Evolutionary conservation across 2,113 vertebrate genomes (phyloP).

Genomic region (Corythornis madagascariensis): DNA sequence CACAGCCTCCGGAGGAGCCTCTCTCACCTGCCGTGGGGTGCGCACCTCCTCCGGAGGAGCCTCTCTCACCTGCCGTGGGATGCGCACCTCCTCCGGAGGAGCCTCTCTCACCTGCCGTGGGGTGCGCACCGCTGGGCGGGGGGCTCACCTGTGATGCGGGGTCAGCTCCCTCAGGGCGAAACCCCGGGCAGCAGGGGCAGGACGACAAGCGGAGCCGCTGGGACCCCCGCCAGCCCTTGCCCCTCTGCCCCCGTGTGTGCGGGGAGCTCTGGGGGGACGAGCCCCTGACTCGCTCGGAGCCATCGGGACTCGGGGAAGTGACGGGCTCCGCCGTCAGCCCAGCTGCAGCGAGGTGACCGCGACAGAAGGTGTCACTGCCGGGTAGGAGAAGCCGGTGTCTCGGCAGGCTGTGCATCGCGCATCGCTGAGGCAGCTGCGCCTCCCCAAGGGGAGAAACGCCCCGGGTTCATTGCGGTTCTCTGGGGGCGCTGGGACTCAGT

Average conservation of each 20-base stretch:
- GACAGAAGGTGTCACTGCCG: not conserved
- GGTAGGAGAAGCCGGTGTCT: not conserved
- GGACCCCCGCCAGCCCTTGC: not conserved
- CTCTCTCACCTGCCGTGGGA: too few species aligned
- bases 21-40: too few species aligned
- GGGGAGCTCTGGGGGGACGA: too few species aligned
- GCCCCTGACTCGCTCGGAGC: accelerated
- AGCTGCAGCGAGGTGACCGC: accelerated
- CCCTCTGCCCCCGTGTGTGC: not conserved
- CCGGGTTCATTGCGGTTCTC: not conserved
- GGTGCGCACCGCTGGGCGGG: not conserved
- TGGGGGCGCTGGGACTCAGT: not conserved
- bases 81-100: too few species aligned
- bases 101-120: too few species aligned
- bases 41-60: too few species aligned
- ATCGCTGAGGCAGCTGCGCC: not conserved
- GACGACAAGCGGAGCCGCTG: not conserved
- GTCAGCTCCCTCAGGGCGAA: too few species aligned
- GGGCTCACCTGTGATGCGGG: not conserved
- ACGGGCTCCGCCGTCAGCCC: not conserved
- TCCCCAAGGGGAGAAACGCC: not conserved
- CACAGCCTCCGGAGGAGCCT: too few species aligned
- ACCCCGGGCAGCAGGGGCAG: not conserved
- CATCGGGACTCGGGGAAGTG: not conserved
- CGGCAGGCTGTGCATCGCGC: accelerated